Conservation (phyloP, 2,113 vertebrate species). For the Sebastes schlegelii region DNA sequence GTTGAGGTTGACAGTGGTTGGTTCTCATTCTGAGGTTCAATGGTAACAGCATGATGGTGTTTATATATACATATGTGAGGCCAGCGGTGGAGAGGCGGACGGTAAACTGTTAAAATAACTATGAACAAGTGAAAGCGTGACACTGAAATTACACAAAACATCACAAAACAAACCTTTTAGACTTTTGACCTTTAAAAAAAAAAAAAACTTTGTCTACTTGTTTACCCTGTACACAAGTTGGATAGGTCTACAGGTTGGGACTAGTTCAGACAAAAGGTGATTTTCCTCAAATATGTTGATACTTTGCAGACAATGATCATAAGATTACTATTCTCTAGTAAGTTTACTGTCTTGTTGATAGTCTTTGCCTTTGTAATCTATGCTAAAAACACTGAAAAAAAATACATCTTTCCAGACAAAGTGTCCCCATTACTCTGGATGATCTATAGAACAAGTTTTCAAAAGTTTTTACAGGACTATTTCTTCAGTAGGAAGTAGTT, state of each 20-base stretch:
- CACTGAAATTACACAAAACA: conserved; percentile 26
- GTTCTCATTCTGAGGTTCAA: conserved; percentile 56
- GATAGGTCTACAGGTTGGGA: neutral
- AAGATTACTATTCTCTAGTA: neutral
- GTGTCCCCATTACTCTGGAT: neutral
- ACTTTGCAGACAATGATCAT: neutral
- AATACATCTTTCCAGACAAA: too few relatives aligned
- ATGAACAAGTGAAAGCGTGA: conserved; percentile 57
- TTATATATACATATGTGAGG: conserved; percentile 37
- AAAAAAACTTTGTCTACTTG: neutral
- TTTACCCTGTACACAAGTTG: neutral
- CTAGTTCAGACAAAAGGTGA: neutral
- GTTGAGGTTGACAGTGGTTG: conserved; percentile 58
- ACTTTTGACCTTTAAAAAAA: neutral
- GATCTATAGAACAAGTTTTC: neutral
- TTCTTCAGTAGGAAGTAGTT: neutral
- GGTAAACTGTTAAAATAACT: conserved; percentile 62
- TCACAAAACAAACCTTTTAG: conserved; percentile 22
- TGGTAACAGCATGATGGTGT: conserved; percentile 52
- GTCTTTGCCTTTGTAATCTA: neutral
- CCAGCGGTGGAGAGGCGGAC: conserved; percentile 42
- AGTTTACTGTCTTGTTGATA: neutral
- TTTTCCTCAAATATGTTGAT: neutral
- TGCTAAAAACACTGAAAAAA: neutral
- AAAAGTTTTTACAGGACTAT: neutral